Percentiles rank a stretch among this genome's conserved stretches.
These are phyloP conservation scores for Lasioglossum albipes DNA, from an alignment of 1,140 invertebrate species.

Conservation along the genomic window DNA sequence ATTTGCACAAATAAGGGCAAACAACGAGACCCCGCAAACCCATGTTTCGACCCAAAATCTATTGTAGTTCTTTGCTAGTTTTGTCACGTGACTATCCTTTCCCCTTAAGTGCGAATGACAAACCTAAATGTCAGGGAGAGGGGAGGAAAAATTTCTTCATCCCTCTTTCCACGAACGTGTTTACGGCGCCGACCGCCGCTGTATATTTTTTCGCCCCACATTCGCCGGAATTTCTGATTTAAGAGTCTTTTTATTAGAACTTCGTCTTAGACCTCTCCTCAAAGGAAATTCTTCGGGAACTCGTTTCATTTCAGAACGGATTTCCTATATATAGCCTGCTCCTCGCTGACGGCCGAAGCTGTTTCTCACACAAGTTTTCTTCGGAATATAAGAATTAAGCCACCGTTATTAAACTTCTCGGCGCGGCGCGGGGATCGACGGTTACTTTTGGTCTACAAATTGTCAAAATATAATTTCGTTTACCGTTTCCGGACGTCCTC, in stretches of 20 bases:
- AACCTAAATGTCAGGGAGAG: constrained; percentile 18
- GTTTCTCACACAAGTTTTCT: background rate
- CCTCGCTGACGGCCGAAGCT: background rate
- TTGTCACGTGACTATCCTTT: no score
- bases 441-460: no score
- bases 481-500: no score
- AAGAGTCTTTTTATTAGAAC: background rate
- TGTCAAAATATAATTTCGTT: no score
- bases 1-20: no score
- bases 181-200: background rate
- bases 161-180: background rate
- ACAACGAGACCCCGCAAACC: no score
- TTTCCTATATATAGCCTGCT: background rate
- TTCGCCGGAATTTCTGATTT: background rate
- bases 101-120: constrained; percentile 44
- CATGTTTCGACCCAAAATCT: no score
- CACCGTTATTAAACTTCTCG: background rate
- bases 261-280: background rate
- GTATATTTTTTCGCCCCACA: background rate
- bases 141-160: background rate
- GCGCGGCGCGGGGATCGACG: no score
- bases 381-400: background rate
- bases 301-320: background rate
- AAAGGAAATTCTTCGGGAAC: background rate
- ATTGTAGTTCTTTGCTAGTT: no score